Percentiles rank a stretch among this genome's conserved stretches.
Conservation (phyloP, 2,797 vertebrate species). For the Chromobotia macracanthus region DNA sequence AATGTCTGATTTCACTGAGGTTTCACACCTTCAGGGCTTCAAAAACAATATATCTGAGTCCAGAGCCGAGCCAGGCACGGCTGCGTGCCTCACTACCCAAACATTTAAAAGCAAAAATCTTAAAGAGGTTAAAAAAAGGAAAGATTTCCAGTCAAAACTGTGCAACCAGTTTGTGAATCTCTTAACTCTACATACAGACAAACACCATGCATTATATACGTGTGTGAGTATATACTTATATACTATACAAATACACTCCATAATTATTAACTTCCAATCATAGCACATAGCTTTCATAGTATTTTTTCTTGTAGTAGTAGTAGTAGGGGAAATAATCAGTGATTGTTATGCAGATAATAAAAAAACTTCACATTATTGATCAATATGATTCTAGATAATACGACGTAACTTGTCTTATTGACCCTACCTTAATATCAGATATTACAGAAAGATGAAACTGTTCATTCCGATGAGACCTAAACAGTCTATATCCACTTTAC, state of each 20-base stretch:
- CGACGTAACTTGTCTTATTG: no score
- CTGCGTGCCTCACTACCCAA: background rate
- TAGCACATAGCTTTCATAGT: no score
- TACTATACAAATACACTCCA: no score
- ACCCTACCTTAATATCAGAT: no score
- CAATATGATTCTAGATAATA: no score
- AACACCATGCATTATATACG: background rate
- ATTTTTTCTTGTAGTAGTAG: no score
- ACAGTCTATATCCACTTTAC: background rate
- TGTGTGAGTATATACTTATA: no score
- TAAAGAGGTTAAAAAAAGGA: background rate
- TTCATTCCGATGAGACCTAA: background rate
- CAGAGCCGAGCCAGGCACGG: background rate
- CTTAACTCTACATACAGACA: no score
- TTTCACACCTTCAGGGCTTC: background rate
- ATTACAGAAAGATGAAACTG: background rate
- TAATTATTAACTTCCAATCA: background rate
- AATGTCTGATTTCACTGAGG: background rate
- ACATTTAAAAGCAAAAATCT: background rate
- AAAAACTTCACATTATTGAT: no score
- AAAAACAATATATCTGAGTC: background rate
- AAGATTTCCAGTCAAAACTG: background rate
- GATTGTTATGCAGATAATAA: no score
- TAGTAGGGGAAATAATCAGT: no score
- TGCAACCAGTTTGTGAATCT: constrained; percentile 16